Evolutionary conservation across 2,888 invertebrate genomes (phyloP).

Genomic region (Athetis lepigone): DNA sequence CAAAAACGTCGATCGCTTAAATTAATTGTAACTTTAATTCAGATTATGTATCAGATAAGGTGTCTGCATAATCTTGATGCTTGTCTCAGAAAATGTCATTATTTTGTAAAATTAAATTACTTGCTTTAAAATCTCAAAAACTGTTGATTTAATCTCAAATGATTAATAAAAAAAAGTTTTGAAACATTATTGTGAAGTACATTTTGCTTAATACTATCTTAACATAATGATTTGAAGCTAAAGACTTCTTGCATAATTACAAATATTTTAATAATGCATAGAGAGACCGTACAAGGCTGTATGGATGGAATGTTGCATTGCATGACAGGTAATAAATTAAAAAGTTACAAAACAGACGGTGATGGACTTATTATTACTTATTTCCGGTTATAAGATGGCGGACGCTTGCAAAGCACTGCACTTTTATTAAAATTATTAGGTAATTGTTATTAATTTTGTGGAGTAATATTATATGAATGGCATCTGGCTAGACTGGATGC

Average conservation of each 20-base stretch:
- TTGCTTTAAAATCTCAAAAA: background rate
- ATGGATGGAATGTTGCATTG: conserved; percentile 34
- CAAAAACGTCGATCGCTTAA: conserved; percentile 22
- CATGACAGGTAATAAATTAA: conserved; percentile 62
- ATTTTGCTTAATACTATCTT: conserved; percentile 25
- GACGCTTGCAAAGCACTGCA: conserved; percentile 27
- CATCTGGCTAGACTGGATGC: conserved; percentile 7
- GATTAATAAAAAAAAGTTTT: conserved; percentile 11
- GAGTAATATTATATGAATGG: conserved; percentile 15
- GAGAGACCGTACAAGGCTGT: conserved; percentile 41
- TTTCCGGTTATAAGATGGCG: conserved; percentile 46
- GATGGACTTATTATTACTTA: conserved; percentile 52
- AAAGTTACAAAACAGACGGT: conserved; percentile 55
- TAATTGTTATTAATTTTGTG: conserved; percentile 21
- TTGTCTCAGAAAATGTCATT: conserved; percentile 23
- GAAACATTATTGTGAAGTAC: conserved; percentile 3
- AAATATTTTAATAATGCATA: conserved; percentile 45
- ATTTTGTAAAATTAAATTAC: conserved; percentile 6
- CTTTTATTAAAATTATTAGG: conserved; percentile 19
- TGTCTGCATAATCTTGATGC: conserved; percentile 8
- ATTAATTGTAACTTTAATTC: conserved; percentile 29
- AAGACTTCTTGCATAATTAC: conserved; percentile 32
- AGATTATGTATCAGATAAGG: conserved; percentile 17
- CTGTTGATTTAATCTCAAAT: conserved; percentile 1
- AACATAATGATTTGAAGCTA: conserved; percentile 7